A percentile compares a stretch with the other conserved stretches of the same genome.
phyloP scores from a whole-genome alignment of 2,113 vertebrate genomes.

The Phyllostomus discolor region DNA sequence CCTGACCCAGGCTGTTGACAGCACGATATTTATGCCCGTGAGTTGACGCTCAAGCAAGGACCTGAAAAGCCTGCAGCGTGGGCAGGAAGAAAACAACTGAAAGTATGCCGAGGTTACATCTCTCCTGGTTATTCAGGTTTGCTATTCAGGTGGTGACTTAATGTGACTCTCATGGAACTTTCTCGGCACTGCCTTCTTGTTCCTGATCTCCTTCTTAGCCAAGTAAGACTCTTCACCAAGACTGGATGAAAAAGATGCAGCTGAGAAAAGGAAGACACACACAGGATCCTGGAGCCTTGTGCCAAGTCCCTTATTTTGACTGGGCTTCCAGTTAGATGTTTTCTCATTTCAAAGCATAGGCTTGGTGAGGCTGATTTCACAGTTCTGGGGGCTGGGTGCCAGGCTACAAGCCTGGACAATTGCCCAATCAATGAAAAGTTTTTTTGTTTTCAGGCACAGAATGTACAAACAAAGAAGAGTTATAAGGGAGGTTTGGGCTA shows the following conservation, averaged over 20 bases:
- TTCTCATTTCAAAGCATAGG: constrained; percentile 15
- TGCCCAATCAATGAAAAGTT: constrained; percentile 53
- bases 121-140: constrained; percentile 81
- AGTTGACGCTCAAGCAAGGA: constrained; percentile 74
- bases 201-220: neutral
- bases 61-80: constrained; percentile 82
- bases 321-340: neutral
- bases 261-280: neutral
- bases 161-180: neutral
- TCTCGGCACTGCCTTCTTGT: neutral
- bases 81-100: constrained; percentile 59
- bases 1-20: constrained; percentile 27
- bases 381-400: constrained; percentile 31
- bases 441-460: constrained; percentile 32
- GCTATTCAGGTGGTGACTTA: constrained; percentile 61
- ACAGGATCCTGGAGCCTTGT: neutral
- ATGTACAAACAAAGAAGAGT: constrained; percentile 25
- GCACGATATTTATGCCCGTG: constrained; percentile 52
- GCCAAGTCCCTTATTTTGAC: constrained; percentile 2
- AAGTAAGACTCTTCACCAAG: neutral
- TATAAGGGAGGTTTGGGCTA: neutral
- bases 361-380: constrained; percentile 19
- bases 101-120: constrained; percentile 53
- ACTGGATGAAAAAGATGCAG: neutral
- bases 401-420: constrained; percentile 6